Evolutionary conservation across 2,113 vertebrate species (phyloP).

Genomic region (Campylorhamphus procurvoides): DNA sequence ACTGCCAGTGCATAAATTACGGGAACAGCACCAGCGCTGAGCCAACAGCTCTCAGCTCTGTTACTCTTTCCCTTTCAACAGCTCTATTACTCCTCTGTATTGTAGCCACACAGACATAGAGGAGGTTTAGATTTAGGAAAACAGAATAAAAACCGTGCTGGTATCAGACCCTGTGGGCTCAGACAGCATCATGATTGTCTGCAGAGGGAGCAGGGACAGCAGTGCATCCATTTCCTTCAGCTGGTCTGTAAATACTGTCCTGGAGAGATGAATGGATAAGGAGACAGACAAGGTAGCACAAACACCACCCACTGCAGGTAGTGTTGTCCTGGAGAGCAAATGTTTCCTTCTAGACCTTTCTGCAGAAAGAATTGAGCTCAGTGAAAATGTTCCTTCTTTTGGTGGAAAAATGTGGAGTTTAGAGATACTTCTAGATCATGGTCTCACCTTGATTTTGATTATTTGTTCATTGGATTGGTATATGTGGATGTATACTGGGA

Average conservation of each 20-base stretch:
- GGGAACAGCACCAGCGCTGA: not conserved
- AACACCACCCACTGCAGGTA: not conserved
- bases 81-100: not conserved
- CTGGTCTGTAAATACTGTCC: not conserved
- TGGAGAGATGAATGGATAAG: not conserved
- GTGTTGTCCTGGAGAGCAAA: not conserved
- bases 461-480: not conserved
- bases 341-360: not conserved
- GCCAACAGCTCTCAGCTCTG: not conserved
- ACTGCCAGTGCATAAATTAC: not conserved
- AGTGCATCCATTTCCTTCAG: not conserved
- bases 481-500: not conserved
- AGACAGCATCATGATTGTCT: not conserved
- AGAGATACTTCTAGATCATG: too few relatives aligned
- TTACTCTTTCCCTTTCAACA: conserved; percentile 27
- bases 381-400: not conserved
- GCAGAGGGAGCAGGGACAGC: not conserved
- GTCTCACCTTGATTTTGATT: not conserved
- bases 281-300: not conserved
- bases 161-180: not conserved
- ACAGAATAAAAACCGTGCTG: not conserved
- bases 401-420: not conserved
- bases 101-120: not conserved
- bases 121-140: not conserved
- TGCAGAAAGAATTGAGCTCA: not conserved